A percentile compares a stretch with the other conserved stretches of the same genome.
Evolutionary conservation across 1,140 invertebrate genomes (phyloP).

Genomic region (Anagrus nilaparvatae): DNA sequence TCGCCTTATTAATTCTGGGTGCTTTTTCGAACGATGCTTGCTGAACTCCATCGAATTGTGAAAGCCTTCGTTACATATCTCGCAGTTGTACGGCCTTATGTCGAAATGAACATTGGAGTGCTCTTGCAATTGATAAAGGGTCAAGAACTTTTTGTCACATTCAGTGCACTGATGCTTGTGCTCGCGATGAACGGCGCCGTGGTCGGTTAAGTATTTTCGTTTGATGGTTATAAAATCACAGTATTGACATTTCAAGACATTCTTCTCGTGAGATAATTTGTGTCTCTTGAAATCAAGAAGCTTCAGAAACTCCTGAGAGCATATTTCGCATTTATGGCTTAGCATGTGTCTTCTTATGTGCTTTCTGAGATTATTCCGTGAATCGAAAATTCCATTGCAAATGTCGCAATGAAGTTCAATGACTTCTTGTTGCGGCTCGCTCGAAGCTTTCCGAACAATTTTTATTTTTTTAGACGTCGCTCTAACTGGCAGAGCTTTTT

Average conservation of each 20-base stretch:
- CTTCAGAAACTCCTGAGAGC: constrained; percentile 35
- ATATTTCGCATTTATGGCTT: constrained; percentile 39
- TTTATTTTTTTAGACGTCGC: too few species aligned
- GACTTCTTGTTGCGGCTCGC: too few species aligned
- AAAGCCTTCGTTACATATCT: constrained; percentile 48
- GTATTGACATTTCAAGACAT: constrained; percentile 35
- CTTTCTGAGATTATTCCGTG: too few species aligned
- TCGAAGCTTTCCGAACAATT: too few species aligned
- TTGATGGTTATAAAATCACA: constrained; percentile 40
- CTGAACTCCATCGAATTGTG: constrained; percentile 33
- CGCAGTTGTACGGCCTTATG: constrained; percentile 43
- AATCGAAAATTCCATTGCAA: too few species aligned
- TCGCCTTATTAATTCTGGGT: constrained; percentile 17
- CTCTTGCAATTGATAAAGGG: constrained; percentile 25
- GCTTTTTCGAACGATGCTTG: constrained; percentile 31
- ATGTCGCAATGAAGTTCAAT: too few species aligned
- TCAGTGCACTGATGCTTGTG: constrained; percentile 33
- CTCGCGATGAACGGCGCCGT: constrained; percentile 34
- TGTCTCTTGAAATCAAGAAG: constrained; percentile 36
- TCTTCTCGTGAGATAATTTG: constrained; percentile 38
- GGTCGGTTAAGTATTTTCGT: constrained; percentile 30
- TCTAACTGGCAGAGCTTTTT: too few species aligned
- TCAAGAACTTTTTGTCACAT: constrained; percentile 31
- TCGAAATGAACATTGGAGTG: constrained; percentile 32
- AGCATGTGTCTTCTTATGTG: too few species aligned